phyloP scores from a whole-genome alignment of 2,888 invertebrate species.

The Aphidoletes aphidimyza region DNA sequence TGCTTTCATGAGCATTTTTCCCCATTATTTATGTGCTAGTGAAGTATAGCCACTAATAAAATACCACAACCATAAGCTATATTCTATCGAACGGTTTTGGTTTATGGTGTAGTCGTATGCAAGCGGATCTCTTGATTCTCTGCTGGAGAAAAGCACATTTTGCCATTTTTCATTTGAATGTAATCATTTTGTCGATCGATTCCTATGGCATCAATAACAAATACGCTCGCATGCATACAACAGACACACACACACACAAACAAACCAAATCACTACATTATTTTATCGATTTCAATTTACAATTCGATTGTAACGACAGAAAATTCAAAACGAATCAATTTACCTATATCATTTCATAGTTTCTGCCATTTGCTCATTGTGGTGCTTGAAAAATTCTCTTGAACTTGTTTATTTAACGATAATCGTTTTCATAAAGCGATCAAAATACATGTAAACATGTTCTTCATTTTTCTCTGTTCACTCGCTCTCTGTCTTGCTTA shows the following conservation, averaged over 20 bases:
- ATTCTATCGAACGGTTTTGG: no score
- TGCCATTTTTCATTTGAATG: neutral
- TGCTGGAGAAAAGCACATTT: neutral
- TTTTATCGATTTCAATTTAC: slow-evolving; percentile 38
- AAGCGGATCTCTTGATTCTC: no score
- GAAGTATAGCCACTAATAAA: slow-evolving; percentile 23
- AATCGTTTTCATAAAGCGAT: slow-evolving; percentile 46
- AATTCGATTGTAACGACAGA: slow-evolving; percentile 18
- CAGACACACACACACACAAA: no score
- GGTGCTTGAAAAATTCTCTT: slow-evolving; percentile 22
- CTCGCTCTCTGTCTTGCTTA: no score
- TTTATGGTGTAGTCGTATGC: no score
- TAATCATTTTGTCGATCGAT: neutral
- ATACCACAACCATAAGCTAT: neutral
- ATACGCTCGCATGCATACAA: no score
- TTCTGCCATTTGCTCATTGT: neutral
- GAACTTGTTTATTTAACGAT: slow-evolving; percentile 51
- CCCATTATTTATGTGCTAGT: slow-evolving; percentile 47
- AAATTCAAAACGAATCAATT: slow-evolving; percentile 31
- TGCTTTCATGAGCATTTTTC: neutral
- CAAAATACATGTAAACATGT: slow-evolving; percentile 49
- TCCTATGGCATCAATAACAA: neutral
- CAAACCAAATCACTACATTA: neutral
- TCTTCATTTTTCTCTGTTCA: neutral
- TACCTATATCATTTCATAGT: slow-evolving; percentile 11